phyloP scores from a whole-genome alignment of 2,888 invertebrate genomes.

The Rhagonycha fulva region DNA sequence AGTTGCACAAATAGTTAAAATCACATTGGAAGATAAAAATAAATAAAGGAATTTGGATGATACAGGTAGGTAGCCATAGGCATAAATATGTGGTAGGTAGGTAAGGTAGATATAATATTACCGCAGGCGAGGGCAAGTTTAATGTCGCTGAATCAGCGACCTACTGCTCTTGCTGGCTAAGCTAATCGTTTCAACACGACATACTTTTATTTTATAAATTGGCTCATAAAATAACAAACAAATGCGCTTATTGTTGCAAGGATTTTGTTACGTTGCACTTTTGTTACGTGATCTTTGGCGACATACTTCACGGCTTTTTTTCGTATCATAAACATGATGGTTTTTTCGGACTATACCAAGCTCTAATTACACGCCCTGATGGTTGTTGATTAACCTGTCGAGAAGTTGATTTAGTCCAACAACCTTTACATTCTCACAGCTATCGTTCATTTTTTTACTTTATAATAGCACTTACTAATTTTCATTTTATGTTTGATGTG shows the following conservation, averaged over 20 bases:
- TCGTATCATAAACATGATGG: conserved; percentile 9
- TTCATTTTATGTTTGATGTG: no score
- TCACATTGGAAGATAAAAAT: no score
- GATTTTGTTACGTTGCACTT: conserved; percentile 26
- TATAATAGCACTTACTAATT: neutral
- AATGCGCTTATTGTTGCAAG: conserved; percentile 18
- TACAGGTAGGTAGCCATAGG: neutral
- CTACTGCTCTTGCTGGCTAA: conserved; percentile 28
- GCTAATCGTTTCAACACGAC: conserved; percentile 31
- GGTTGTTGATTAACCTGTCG: conserved; percentile 11
- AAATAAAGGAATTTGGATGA: no score
- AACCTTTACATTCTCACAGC: neutral
- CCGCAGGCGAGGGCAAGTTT: conserved; percentile 4
- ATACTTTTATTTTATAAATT: conserved; percentile 30
- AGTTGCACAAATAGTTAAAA: no score
- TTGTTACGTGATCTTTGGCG: conserved; percentile 27
- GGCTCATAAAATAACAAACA: conserved; percentile 27
- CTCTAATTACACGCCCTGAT: conserved; percentile 16
- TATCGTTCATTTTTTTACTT: neutral
- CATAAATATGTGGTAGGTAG: conserved; percentile 14
- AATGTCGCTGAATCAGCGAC: conserved; percentile 29
- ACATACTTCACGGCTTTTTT: conserved; percentile 19
- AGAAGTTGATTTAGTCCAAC: conserved; percentile 1
- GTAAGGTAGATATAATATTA: conserved; percentile 9
- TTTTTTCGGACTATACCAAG: conserved; percentile 2